Conservation (phyloP, 2,113 vertebrate genomes). For the Nycticryphes semicollaris region DNA sequence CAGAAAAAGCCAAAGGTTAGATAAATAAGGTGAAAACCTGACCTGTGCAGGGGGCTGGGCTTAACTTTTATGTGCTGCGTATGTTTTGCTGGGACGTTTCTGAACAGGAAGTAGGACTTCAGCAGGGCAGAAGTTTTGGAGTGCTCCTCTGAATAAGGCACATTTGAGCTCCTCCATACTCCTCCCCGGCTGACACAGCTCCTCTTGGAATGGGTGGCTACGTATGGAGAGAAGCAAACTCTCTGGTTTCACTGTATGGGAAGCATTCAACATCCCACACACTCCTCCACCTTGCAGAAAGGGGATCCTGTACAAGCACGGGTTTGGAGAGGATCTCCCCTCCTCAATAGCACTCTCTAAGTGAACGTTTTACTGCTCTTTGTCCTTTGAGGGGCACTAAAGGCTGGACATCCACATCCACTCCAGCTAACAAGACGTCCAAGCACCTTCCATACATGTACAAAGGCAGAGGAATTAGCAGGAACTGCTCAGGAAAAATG, state of each 20-base stretch:
- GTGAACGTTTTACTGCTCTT: neutral
- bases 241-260: neutral
- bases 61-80: neutral
- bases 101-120: neutral
- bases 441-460: neutral
- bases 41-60: neutral
- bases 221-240: neutral
- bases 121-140: neutral
- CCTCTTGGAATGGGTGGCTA: neutral
- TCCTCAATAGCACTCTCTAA: neutral
- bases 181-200: neutral
- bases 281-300: neutral
- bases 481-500: neutral
- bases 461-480: neutral
- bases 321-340: neutral
- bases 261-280: neutral
- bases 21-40: neutral
- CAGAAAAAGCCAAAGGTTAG: neutral
- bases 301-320: neutral
- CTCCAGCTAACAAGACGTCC: neutral
- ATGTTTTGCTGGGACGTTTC: neutral
- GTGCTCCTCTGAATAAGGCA: neutral
- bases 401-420: neutral
- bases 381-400: neutral
- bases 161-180: neutral